Evolutionary conservation across 1,140 invertebrate species (phyloP).

Genomic region (Helicorthomorpha holstii): DNA sequence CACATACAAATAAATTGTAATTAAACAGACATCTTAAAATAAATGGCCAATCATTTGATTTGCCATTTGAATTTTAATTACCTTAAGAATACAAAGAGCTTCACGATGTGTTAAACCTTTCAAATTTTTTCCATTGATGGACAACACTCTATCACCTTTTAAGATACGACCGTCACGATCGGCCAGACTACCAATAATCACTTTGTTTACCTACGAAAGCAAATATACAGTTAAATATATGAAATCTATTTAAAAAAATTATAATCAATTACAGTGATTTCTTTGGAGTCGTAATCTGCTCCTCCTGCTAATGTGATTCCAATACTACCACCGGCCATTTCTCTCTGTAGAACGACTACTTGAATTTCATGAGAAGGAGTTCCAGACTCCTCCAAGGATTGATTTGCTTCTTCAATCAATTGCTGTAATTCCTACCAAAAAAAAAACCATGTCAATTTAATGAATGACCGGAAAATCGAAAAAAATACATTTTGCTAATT

Average conservation of each 20-base stretch:
- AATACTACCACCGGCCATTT: conserved; percentile 49
- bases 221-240: neutral
- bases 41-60: too few species aligned
- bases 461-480: neutral
- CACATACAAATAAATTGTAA: conserved; percentile 13
- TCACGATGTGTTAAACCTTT: conserved; percentile 63
- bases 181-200: conserved; percentile 63
- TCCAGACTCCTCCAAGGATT: conserved; percentile 36
- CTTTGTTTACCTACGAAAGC: conserved; percentile 56
- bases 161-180: conserved; percentile 67
- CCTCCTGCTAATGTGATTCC: conserved; percentile 75
- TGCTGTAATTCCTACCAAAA: conserved; percentile 35
- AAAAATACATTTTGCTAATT: neutral
- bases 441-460: conserved; percentile 1
- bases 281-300: conserved; percentile 71
- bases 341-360: conserved; percentile 40
- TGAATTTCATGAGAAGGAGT: conserved; percentile 33
- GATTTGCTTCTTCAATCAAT: conserved; percentile 42
- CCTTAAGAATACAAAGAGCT: conserved; percentile 67
- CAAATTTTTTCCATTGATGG: conserved; percentile 71
- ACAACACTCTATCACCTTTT: conserved; percentile 68
- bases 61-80: too few species aligned
- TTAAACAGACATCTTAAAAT: conserved; percentile 1
- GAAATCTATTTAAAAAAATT: neutral
- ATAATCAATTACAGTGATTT: conserved; percentile 50